Base-by-base conservation (phyloP, 2,113 vertebrate genomes). In the Centropus unirufus region DNA sequence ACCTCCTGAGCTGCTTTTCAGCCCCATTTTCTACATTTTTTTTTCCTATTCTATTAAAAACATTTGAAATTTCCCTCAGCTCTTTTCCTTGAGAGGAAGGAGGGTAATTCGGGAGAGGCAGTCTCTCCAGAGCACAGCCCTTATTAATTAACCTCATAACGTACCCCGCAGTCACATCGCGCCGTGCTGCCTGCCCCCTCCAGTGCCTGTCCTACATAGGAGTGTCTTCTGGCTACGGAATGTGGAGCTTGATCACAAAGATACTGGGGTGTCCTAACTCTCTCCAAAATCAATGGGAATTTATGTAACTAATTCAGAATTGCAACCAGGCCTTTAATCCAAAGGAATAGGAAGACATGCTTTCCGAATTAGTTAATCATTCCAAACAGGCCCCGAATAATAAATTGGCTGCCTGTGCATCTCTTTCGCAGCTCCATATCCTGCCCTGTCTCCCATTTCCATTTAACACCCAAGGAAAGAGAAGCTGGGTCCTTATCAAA, bases 71-170 rank as follows among this genome's bases (percentile, higher is more conserved):
- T 89, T 86, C 92, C 88, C 94, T 86, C 80, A 95, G 93, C 94
- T 94, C 90, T 95, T 88, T 90, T 59, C 84, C 95, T 95, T 90
- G 86, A 72, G 82, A 83, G 85, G 88, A 96, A 88, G 91, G 94
- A 97, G 94, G 96, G 88, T 96, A 97, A 96, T 95, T 90, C 94
- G 89, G 44, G 93, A 96, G 79, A 58, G 72, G n/a, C 29, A 1
- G 47, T 7, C 14, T 93, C 92, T 95, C 93, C 95, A 82, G 96
- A 95, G 95, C 94, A 94, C 14, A 94, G 94, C 95, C 94, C 96
- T 96, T 95, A 97, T 97, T 97, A 97, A 97, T 97, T 91, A 97
- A 92, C 93, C 92, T 96, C 80, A 39, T 96, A 97, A 95, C 0
- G 88, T 94, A 97, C 96, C 92, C 96, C 68, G 90, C 93, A 90